Percentiles rank a stretch among this genome's conserved stretches.
Evolutionary conservation across 2,888 invertebrate genomes (phyloP).

Genomic region (Orgyia antiqua): DNA sequence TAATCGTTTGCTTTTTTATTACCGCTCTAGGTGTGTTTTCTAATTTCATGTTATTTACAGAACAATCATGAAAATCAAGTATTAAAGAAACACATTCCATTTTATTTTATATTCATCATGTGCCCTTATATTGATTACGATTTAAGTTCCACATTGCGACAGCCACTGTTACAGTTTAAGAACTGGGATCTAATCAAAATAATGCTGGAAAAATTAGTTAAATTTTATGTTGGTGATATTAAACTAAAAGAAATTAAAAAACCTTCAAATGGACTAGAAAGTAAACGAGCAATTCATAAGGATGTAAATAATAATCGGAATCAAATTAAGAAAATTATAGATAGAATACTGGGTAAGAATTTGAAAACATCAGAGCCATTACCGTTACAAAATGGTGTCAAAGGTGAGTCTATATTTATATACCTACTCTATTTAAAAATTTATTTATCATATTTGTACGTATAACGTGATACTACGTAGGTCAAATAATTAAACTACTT

Average conservation of each 20-base stretch:
- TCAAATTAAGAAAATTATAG: slow-evolving; percentile 60
- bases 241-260: slow-evolving; percentile 28
- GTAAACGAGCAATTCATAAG: slow-evolving; percentile 10
- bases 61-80: slow-evolving; percentile 24
- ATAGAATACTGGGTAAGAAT: slow-evolving; percentile 55
- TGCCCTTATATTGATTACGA: slow-evolving; percentile 78
- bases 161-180: slow-evolving; percentile 75
- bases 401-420: slow-evolving; percentile 40
- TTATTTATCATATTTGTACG: too few relatives aligned
- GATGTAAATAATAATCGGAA: slow-evolving; percentile 27
- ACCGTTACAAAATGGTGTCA: slow-evolving; percentile 57
- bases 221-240: slow-evolving; percentile 46
- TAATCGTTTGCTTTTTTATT: neutral
- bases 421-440: too few relatives aligned
- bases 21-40: too few relatives aligned
- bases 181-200: slow-evolving; percentile 62
- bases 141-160: slow-evolving; percentile 59
- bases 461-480: too few relatives aligned
- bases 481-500: too few relatives aligned
- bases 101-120: slow-evolving; percentile 75
- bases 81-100: slow-evolving; percentile 35
- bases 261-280: neutral
- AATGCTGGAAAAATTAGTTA: slow-evolving; percentile 47
- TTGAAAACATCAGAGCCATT: slow-evolving; percentile 39
- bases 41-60: slow-evolving; percentile 20